phyloP scores from a whole-genome alignment of 2,888 invertebrate species.

The Phortica okadai region DNA sequence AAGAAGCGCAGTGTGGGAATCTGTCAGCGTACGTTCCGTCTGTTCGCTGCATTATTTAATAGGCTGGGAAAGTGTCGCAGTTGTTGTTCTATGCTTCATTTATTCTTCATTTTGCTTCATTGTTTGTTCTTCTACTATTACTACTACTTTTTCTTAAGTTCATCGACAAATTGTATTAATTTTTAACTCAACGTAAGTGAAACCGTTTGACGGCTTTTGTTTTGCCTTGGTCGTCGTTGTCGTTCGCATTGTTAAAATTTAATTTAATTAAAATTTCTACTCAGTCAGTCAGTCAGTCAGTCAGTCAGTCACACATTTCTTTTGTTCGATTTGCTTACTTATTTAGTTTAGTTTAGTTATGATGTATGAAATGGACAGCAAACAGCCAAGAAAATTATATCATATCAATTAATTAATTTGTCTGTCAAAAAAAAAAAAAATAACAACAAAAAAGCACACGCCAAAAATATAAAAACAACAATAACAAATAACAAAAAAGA shows the following conservation, averaged over 20 bases:
- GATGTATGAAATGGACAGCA: neutral
- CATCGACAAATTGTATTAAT: conserved; percentile 47
- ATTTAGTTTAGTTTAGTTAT: neutral
- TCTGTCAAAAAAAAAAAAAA: conserved; percentile 6
- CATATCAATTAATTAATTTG: conserved; percentile 26
- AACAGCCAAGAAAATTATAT: neutral
- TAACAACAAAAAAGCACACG: neutral
- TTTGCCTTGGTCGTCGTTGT: neutral
- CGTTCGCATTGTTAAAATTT: conserved; percentile 9
- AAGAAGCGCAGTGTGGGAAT: conserved; percentile 41
- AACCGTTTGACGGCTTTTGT: neutral
- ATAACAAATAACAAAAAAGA: neutral
- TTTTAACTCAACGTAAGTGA: conserved; percentile 26
- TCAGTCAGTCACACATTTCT: neutral
- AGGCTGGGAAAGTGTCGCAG: conserved; percentile 43
- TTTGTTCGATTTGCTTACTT: neutral
- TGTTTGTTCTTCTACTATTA: conserved; percentile 36
- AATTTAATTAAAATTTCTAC: conserved; percentile 25
- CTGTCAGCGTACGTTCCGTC: conserved; percentile 37
- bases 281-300: neutral
- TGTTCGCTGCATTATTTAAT: conserved; percentile 56
- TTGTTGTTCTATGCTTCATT: conserved; percentile 14
- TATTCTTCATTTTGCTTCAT: conserved; percentile 36
- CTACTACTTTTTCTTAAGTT: conserved; percentile 23
- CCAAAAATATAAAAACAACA: neutral